Evolutionary conservation across 2,113 vertebrate species (phyloP), one percentile per base, ranked within the genome.

Genomic region (Acanthisitta chloris): DNA sequence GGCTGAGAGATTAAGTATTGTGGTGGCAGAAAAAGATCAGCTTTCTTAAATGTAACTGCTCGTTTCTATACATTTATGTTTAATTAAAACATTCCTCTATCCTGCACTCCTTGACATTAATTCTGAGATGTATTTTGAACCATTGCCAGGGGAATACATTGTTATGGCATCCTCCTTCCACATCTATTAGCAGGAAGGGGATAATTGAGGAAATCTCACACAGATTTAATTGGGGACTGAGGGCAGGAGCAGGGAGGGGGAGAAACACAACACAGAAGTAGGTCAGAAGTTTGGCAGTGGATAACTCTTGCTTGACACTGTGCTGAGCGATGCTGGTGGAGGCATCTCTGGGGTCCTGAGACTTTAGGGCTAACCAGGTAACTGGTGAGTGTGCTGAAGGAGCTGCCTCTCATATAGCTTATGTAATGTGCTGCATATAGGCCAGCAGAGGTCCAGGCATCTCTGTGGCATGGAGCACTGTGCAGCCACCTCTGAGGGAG

Each of bases 121-220:
- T 91, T 74, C 62, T 9, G 83, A 89, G 83, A 54, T 95, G 92
- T 84, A 51, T 95, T 96, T 96, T 94, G 95, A 97, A 94, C 77
- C 34, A 10, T 20, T 88, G 86, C 94, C 93, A 96, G 88, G 93
- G 90, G 88, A 95, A 86, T 94, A 92, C 86, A 88, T 95, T 96
- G 96, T 95, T 92, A 83, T 73, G 92, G 78, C 95, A 94, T 95
- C 95, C 90, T 83, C 90, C 88, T 95, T 93, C 96, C 96, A 90
- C 89, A 43, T 92, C 95, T 96, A 90, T 95, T 95, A 95, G 94
- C 81, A 96, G 90, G 86, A 95, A 91, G 91, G 93, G 92, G 92
- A 86, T 93, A 96, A 97, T 94, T 96, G 96, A 95, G 89, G 95
- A 96, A 96, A 96, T 93, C 66, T 64, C 90, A 38, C 94, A 85